Percentiles rank a stretch among this genome's conserved stretches.
Conservation (phyloP, 2,113 vertebrate species). For the Pseudorasbora parva region DNA sequence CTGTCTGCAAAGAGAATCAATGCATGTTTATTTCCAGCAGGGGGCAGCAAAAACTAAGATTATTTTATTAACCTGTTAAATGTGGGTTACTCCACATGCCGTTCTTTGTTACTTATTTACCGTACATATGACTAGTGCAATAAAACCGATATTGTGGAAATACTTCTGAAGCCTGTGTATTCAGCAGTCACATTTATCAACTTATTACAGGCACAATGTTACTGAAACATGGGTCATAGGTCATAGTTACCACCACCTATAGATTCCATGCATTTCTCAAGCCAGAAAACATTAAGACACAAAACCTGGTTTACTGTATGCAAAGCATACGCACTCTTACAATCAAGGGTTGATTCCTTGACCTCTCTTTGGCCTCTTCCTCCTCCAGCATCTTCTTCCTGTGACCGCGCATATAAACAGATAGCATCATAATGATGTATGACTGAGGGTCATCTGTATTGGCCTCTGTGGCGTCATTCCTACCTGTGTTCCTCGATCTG, state of each 20-base stretch:
- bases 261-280: not conserved
- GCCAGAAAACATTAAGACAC: not conserved
- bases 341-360: conserved; percentile 82
- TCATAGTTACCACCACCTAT: not conserved
- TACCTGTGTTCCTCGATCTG: conserved; percentile 97
- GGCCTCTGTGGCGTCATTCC: not conserved
- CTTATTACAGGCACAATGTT: not conserved
- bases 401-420: conserved; percentile 24
- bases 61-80: not conserved
- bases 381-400: conserved; percentile 94
- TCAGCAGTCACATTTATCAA: not conserved
- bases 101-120: not conserved
- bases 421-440: not conserved
- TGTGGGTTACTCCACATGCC: not conserved
- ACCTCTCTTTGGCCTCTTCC: conserved; percentile 86
- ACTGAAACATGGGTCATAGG: not conserved
- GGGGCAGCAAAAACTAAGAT: conserved; percentile 52
- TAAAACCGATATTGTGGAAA: not conserved
- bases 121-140: not conserved
- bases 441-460: not conserved
- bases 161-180: not conserved
- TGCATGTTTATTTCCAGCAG: conserved; percentile 35
- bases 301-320: conserved; percentile 1
- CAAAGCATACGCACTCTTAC: conserved; percentile 74
- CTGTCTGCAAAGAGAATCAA: conserved; percentile 64